Conservation (phyloP, 2,888 invertebrate species). For the Erebia aethiops region DNA sequence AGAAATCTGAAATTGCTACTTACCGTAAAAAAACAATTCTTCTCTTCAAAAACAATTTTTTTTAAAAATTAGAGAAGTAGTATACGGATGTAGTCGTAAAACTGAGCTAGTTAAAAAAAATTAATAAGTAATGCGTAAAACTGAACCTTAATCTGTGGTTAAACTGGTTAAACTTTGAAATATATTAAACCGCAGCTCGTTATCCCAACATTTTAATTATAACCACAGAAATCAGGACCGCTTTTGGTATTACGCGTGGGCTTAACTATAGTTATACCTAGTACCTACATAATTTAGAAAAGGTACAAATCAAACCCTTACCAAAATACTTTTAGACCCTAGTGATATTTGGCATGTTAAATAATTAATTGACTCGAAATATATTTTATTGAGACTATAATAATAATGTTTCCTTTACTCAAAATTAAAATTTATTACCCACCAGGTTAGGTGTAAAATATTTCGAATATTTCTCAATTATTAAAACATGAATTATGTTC, state of each 20-base stretch:
- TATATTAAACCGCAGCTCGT: constrained; percentile 11
- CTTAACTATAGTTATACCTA: neutral
- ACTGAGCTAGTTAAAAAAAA: constrained; percentile 7
- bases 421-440: no score
- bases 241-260: neutral
- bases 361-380: no score
- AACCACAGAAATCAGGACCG: constrained; percentile 25
- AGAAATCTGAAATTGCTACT: no score
- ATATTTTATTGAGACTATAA: no score
- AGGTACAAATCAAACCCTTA: neutral
- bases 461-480: neutral
- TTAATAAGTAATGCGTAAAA: constrained; percentile 1
- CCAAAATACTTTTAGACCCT: neutral
- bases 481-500: constrained; percentile 6
- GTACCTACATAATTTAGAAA: neutral
- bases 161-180: constrained; percentile 18
- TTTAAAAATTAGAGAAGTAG: no score
- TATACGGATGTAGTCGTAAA: neutral
- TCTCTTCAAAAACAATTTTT: no score
- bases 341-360: neutral
- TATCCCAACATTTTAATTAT: constrained; percentile 28
- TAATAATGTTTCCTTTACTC: no score
- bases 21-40: no score
- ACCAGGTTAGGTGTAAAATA: no score
- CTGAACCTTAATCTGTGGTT: constrained; percentile 13